Base-by-base conservation (phyloP, 2,797 vertebrate species). In the Ibycter americanus region DNA sequence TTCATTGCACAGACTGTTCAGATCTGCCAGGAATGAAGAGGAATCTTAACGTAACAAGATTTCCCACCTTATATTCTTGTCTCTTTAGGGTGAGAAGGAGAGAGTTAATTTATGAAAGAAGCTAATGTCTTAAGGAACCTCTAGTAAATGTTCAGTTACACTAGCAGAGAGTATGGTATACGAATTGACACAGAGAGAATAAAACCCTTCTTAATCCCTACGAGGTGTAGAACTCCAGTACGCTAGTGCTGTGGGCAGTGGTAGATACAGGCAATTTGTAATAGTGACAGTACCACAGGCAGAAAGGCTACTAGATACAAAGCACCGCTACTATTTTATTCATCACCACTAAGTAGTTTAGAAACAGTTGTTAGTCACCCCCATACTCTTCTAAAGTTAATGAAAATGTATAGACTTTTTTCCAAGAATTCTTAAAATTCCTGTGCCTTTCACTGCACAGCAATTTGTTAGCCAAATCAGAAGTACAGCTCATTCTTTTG, bases 331-430 rank as follows among this genome's bases (percentile, higher is more conserved):
- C 7, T 22, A 62, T 42, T 73, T 83, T 44, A 73, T n/a, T 89
- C 19, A 74, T 19, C 34, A 59, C 38, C 36, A 55, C 21, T 19
- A 71, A 47, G 14, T 56, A 71, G 31, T 89, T 85, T 47, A 80
- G 38, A 29, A 91, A 76, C 12, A 76, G 40, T 56, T 67, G 27
- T 58, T 47, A 81, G 51, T 19, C 12, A 66, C 31, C 36, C 62
- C 58, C 47, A 31, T 47, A 34, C 16, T 36, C 29, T 65, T 34
- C 17, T 15, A 12, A 74, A 78, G 32, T 34, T 71, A 77, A 38
- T 6, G 12, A 87, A 83, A 76, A 58, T 0, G 1, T 31, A 61
- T 0, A 46, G 56, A 11, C 4, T 9, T 71, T 70, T 82, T 76
- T 32, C 3, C 56, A 90, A 59, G 26, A 87, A 68, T 31, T 61